These are phyloP conservation scores for Diaperis boleti DNA, from an alignment of 2,888 invertebrate genomes.

Conservation along the genomic window DNA sequence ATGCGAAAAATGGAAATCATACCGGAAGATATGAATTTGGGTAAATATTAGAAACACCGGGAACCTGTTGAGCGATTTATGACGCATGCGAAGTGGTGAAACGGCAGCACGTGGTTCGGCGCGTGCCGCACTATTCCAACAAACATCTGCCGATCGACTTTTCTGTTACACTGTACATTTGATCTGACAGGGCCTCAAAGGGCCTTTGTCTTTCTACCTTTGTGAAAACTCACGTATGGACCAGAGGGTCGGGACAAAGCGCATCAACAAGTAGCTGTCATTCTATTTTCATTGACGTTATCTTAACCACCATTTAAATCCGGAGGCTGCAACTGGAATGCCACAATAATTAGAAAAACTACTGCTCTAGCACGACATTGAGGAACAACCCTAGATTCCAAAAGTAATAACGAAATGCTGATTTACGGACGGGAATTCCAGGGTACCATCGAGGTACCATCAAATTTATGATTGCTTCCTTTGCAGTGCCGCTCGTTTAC, in stretches of 20 bases:
- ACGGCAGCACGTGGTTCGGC: slow-evolving; percentile 51
- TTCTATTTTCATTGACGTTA: slow-evolving; percentile 19
- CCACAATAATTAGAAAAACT: background rate
- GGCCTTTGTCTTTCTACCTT: slow-evolving; percentile 47
- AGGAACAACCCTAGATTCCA: background rate
- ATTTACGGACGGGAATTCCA: background rate
- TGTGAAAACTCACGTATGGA: slow-evolving; percentile 36
- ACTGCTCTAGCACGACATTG: background rate
- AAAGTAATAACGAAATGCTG: too few species aligned
- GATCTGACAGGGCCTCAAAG: slow-evolving; percentile 52
- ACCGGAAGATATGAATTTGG: background rate
- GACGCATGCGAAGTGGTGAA: slow-evolving; percentile 47
- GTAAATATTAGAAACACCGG: slow-evolving; percentile 37
- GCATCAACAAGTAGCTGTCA: slow-evolving; percentile 42
- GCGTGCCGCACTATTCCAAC: slow-evolving; percentile 49
- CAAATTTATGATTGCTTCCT: background rate
- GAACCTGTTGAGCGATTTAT: slow-evolving; percentile 49
- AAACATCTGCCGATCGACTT: slow-evolving; percentile 50
- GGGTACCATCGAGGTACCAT: background rate
- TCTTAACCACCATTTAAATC: slow-evolving; percentile 19
- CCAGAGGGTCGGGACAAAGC: slow-evolving; percentile 19
- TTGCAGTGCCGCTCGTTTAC: background rate
- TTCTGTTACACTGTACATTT: slow-evolving; percentile 50
- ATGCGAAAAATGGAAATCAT: background rate
- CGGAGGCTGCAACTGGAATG: background rate